Base-by-base conservation (phyloP, 2,113 vertebrate species). In the Peromyscus maniculatus region DNA sequence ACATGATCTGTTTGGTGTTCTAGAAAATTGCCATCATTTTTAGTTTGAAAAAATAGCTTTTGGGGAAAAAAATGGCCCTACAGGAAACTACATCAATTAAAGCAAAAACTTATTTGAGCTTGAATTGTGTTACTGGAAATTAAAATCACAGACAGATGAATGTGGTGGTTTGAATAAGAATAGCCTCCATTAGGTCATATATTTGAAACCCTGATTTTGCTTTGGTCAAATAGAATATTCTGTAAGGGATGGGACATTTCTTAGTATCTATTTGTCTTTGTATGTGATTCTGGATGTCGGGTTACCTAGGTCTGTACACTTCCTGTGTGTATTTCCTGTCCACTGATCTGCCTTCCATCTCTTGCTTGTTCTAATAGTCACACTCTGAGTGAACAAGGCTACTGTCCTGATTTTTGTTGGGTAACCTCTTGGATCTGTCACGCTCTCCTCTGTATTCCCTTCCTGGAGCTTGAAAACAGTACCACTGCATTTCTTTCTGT, bases 191-290 rank as follows among this genome's bases (percentile, higher is more conserved):
- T 84, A 26, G 8, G 7, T 43, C n/a, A 43, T 84, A 43, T 64
- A 9, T 84, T 64, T 84, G 7, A 39, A 84, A 82, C 16, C 3
- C 8, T 79, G 33, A n/a, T 43, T 83, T 62, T 91, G 24, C 46
- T 49, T 52, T 91, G 55, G 33, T 62, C 77, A 79, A 69, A 7
- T 66, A 9, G 11, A 74, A 8, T 93, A n/a, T 72, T 95, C 71
- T 80, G 1, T 87, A 49, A 91, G 7, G 7, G 6, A 46, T 24
- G n/a, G 36, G 2, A 36, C n/a, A 49, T 83, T 80, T 94, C 33
- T 89, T 83, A 24, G 24, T 78, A 26, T 96, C 66, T 95, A 12
- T 87, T 55, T 84, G 16, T 83, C 90, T 91, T 91, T 17, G 3
- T 55, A 2, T n/a, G 13, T 74, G 64, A 95, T n/a, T 69, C 36